Evolutionary conservation across 2,113 vertebrate species (phyloP), one percentile per base, ranked within the genome.

Genomic region (Dendropsophus ebraccatus): DNA sequence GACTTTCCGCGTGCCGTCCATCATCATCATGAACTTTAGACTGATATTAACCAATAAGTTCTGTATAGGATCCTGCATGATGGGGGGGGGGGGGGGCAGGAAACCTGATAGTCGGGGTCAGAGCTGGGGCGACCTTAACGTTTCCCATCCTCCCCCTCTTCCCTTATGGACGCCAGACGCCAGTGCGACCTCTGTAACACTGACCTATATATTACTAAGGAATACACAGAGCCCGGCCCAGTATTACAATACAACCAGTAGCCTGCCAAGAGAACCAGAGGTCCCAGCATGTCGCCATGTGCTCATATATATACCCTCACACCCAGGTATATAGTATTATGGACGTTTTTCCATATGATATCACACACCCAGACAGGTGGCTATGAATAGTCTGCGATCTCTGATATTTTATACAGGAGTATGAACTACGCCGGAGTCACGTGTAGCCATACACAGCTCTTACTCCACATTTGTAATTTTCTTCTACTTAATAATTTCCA

Each of bases 41-140:
- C 58, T 37, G 75, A 78, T 69, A 79, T 79, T 77, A 73, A 67
- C 73, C 65, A 35, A 78, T 37, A 85, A 25, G 50, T 70, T 30
- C n/a, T 37, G 54, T 41, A 23, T 21, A 23, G 50, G 70, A 32
- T 47, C 52, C 65, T 13, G 25, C 35, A 37, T 28, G 4, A 16
- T 49, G 21, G 73, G 10, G 60, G 54, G 82, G 35, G n/a, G 30
- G 37, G 82, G 72, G 41, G 14, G 72, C 21, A 74, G 69, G 52
- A 83, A 74, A 17, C 52, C 0, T 23, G 10, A 67, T 52, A 23
- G 45, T 47, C 73, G 21, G 73, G 83, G 83, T 62, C 83, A 85
- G 41, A 23, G 72, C 16, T 25, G 17, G 37, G 7, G 3, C 19
- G 52, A 62, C 54, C 72, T 65, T 23, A 9, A n/a, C 8, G 14